Conservation (phyloP, 2,113 vertebrate species). For the Campylomormyrus numenius region DNA sequence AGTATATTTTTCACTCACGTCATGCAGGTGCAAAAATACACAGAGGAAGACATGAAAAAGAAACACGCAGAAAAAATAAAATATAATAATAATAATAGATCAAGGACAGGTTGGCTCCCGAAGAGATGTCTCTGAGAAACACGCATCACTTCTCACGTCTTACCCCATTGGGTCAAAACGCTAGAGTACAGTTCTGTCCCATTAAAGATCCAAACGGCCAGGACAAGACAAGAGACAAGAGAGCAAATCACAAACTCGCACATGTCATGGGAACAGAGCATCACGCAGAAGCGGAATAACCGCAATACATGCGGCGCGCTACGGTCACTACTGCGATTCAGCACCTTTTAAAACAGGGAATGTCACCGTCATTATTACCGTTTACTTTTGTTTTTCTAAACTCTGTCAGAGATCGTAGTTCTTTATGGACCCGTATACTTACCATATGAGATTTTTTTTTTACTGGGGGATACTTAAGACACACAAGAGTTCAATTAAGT, state of each 20-base stretch:
- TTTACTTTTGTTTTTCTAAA: background rate
- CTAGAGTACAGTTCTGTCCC: constrained; percentile 60
- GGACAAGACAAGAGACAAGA: constrained; percentile 37
- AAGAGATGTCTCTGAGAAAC: constrained; percentile 34
- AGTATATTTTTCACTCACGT: background rate
- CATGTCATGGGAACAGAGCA: background rate
- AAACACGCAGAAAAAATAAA: background rate
- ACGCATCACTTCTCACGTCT: constrained; percentile 51
- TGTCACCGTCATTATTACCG: background rate
- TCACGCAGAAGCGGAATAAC: background rate
- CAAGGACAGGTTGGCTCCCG: background rate
- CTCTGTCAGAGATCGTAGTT: background rate
- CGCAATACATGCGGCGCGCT: background rate
- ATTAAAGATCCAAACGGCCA: constrained; percentile 34
- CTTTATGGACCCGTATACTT: background rate
- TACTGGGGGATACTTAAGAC: constrained; percentile 22
- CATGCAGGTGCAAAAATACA: constrained; percentile 7
- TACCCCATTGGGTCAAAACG: constrained; percentile 60
- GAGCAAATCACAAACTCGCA: constrained; percentile 35
- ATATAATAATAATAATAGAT: background rate
- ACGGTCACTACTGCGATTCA: background rate
- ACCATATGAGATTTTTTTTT: background rate
- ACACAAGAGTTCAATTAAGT: constrained; percentile 58
- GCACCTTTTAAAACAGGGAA: background rate
- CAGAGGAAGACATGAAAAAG: background rate